A percentile compares a stretch with the other conserved stretches of the same genome.
Evolutionary conservation across 2,888 invertebrate species (phyloP).

Genomic region (Tetanocera ferruginea): DNA sequence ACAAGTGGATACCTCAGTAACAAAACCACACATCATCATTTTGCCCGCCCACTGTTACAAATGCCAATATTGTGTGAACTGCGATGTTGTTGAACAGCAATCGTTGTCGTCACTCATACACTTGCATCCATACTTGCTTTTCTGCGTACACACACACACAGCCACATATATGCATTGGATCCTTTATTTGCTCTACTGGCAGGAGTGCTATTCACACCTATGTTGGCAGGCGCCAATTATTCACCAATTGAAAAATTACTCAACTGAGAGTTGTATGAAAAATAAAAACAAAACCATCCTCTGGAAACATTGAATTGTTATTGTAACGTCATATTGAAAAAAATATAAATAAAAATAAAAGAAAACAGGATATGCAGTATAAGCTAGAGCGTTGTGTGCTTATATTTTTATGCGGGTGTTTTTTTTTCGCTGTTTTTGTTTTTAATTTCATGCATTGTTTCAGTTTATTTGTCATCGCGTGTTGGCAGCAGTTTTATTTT

Average conservation of each 20-base stretch:
- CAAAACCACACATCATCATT: conserved; percentile 62
- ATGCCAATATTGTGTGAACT: not conserved
- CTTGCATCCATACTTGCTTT: not conserved
- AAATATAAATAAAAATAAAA: not conserved
- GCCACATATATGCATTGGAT: not conserved
- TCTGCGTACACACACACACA: conserved; percentile 30
- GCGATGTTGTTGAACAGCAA: conserved; percentile 18
- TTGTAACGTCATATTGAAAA: not conserved
- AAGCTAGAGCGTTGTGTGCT: conserved; percentile 25
- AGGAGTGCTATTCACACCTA: conserved; percentile 44
- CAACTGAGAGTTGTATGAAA: conserved; percentile 57
- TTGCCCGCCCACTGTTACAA: conserved; percentile 5
- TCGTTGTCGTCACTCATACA: conserved; percentile 10
- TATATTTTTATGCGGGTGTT: conserved; percentile 29
- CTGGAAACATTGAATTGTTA: conserved; percentile 14
- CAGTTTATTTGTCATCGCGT: conserved; percentile 20
- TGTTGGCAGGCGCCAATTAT: conserved; percentile 63
- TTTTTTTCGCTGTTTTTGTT: conserved; percentile 13
- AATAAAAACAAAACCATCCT: not conserved
- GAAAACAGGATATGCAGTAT: conserved; percentile 2
- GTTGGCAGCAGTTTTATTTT: conserved; percentile 27
- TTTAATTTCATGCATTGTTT: conserved; percentile 30
- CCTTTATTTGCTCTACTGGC: not conserved
- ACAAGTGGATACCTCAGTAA: conserved; percentile 51
- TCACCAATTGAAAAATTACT: conserved; percentile 69